Conservation (phyloP, 2,888 invertebrate genomes). For the Tridacna gigas region DNA sequence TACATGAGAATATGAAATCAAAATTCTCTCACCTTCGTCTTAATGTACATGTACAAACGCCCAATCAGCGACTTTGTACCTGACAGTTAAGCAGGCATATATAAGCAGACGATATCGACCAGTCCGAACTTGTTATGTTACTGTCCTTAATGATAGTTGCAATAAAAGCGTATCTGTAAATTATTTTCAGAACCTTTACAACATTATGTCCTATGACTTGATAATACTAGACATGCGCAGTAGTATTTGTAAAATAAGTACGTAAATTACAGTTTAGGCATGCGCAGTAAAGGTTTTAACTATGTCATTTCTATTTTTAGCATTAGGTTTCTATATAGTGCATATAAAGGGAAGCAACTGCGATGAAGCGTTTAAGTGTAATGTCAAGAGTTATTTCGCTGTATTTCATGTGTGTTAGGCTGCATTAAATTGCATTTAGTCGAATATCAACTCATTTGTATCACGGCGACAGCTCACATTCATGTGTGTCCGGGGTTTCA, state of each 20-base stretch:
- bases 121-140: not conserved
- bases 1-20: not conserved
- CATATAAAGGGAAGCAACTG: not conserved
- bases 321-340: not conserved
- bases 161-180: too few relatives aligned
- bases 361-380: not conserved
- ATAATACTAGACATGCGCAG: not conserved
- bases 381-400: too few relatives aligned
- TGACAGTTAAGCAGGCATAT: not conserved
- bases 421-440: too few relatives aligned
- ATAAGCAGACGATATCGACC: not conserved
- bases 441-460: too few relatives aligned
- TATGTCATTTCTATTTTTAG: not conserved
- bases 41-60: not conserved
- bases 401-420: too few relatives aligned
- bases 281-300: not conserved
- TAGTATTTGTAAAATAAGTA: not conserved
- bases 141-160: too few relatives aligned
- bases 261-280: not conserved
- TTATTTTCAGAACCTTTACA: too few relatives aligned
- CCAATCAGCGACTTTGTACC: conserved; percentile 9
- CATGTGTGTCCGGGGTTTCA: too few relatives aligned
- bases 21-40: conserved; percentile 5
- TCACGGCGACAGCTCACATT: too few relatives aligned
- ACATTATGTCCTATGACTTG: too few relatives aligned